Evolutionary conservation across 2,113 vertebrate genomes (phyloP).

Genomic region (Aleadryas rufinucha): DNA sequence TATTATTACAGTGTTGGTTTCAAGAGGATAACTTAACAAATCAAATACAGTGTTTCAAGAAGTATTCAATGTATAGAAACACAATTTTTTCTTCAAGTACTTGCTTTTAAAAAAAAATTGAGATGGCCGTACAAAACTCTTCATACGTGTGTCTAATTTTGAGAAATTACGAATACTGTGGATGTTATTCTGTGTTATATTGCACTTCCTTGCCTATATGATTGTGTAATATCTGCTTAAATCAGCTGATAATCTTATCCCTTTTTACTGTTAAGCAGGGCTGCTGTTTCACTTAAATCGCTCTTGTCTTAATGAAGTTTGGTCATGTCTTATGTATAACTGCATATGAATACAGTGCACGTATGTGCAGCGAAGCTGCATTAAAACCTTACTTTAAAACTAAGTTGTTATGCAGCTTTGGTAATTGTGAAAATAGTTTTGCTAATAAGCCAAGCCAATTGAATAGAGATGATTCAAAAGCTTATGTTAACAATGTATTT

Average conservation of each 20-base stretch:
- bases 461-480: neutral
- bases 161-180: neutral
- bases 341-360: neutral
- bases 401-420: neutral
- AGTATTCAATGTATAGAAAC: neutral
- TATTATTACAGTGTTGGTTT: neutral
- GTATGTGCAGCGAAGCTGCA: neutral
- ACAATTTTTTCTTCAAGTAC: neutral
- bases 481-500: neutral
- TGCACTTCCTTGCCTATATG: neutral
- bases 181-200: neutral
- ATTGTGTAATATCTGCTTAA: neutral
- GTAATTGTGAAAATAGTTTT: neutral
- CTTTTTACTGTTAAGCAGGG: conserved; percentile 5
- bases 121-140: neutral
- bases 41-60: neutral
- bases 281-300: neutral
- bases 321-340: neutral
- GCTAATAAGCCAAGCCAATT: neutral
- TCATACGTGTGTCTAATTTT: neutral
- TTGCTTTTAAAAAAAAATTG: neutral
- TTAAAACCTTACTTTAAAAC: neutral
- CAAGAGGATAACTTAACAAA: neutral
- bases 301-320: neutral
- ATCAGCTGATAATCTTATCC: neutral